These are phyloP conservation scores for Rapana venosa DNA, from an alignment of 2,888 invertebrate species.

Conservation along the genomic window DNA sequence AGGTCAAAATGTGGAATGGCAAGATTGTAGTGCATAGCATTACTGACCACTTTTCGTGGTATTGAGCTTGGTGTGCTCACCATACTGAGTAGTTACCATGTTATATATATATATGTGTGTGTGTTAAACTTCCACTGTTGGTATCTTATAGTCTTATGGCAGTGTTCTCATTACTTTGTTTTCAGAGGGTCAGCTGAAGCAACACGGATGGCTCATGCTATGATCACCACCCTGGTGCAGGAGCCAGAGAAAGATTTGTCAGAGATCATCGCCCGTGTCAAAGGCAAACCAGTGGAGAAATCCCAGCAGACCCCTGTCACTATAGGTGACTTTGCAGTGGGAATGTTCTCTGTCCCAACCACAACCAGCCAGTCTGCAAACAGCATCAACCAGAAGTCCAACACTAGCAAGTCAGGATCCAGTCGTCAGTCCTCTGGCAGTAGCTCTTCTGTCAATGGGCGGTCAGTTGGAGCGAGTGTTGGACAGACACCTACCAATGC, in stretches of 20 bases:
- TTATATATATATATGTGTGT: not conserved
- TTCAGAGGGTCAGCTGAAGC: conserved; percentile 91
- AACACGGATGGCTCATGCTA: conserved; percentile 92
- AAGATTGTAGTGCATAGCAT: too few species aligned
- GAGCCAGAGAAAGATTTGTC: conserved; percentile 87
- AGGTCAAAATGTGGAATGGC: too few species aligned
- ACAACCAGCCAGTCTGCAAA: conserved; percentile 43
- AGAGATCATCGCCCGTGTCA: conserved; percentile 51
- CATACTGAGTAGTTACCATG: too few species aligned
- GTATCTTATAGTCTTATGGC: too few species aligned
- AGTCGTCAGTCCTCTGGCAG: conserved; percentile 31
- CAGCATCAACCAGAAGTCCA: conserved; percentile 45
- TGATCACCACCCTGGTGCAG: conserved; percentile 94
- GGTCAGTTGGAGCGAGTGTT: not conserved
- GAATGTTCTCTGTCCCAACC: conserved; percentile 51
- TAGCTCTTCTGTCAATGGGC: conserved; percentile 26
- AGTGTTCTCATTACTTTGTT: conserved; percentile 49
- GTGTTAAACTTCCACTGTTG: too few species aligned
- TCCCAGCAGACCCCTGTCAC: conserved; percentile 46
- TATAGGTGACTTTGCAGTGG: conserved; percentile 54
- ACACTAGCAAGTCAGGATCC: conserved; percentile 47
- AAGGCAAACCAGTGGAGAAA: conserved; percentile 49
- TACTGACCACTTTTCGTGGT: not conserved
- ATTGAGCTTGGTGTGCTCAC: not conserved
- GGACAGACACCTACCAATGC: conserved; percentile 42